These are phyloP conservation scores for Erynnis tages DNA, from an alignment of 2,888 invertebrate species.

Conservation along the genomic window DNA sequence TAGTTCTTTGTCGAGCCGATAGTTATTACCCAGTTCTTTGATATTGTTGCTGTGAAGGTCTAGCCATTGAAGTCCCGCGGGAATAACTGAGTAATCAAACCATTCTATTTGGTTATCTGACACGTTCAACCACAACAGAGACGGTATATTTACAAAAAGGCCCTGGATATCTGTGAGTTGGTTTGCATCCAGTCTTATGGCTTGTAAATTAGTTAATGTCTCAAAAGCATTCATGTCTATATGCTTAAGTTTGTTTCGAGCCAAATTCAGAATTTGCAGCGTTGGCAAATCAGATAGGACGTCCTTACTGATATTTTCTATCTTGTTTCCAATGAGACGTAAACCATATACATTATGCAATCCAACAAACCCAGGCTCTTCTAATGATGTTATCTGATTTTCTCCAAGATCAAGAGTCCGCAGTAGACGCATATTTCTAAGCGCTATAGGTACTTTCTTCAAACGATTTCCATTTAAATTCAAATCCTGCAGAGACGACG, in stretches of 20 bases:
- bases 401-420: conserved; percentile 95
- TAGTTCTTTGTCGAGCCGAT: conserved; percentile 85
- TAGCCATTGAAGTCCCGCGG: conserved; percentile 91
- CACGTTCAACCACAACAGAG: conserved; percentile 93
- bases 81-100: conserved; percentile 94
- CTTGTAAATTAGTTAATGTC: conserved; percentile 89
- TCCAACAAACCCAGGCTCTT: conserved; percentile 90
- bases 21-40: conserved; percentile 88
- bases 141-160: conserved; percentile 91
- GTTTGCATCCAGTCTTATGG: conserved; percentile 93
- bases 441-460: conserved; percentile 89
- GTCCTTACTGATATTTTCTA: conserved; percentile 90
- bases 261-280: conserved; percentile 92
- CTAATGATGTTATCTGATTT: conserved; percentile 91
- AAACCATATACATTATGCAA: conserved; percentile 93
- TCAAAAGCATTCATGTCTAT: conserved; percentile 92
- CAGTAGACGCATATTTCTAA: conserved; percentile 92
- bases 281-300: conserved; percentile 90
- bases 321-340: conserved; percentile 93
- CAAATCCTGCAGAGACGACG: conserved; percentile 93
- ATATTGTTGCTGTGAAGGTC: conserved; percentile 95
- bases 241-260: conserved; percentile 89
- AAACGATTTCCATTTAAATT: conserved; percentile 94
- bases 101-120: conserved; percentile 94
- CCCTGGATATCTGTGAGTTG: conserved; percentile 90